Percentiles rank a stretch among this genome's conserved stretches.
Evolutionary conservation across 2,113 vertebrate genomes (phyloP).

Genomic region (Apistogramma diplotaenia): DNA sequence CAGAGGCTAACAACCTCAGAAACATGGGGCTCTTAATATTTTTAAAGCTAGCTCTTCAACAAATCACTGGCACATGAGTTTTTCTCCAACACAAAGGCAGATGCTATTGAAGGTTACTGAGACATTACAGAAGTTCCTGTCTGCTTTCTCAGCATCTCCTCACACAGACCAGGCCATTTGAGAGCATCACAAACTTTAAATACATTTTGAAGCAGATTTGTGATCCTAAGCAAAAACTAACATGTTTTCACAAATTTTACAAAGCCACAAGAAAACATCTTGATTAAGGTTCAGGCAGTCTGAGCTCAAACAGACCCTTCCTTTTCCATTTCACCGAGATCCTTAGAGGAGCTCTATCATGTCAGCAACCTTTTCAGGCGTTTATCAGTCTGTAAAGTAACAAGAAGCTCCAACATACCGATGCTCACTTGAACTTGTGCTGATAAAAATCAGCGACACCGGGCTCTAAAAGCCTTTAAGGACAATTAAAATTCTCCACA

Average conservation of each 20-base stretch:
- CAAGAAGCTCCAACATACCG: background rate
- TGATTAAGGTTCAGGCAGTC: background rate
- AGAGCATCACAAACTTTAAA: too few relatives aligned
- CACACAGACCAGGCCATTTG: slow-evolving; percentile 17
- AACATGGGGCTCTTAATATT: background rate
- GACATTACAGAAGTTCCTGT: slow-evolving; percentile 1
- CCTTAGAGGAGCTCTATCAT: background rate
- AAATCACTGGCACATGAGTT: background rate
- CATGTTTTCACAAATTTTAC: background rate
- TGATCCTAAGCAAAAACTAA: background rate
- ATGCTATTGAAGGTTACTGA: background rate
- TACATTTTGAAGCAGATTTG: background rate
- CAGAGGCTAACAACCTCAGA: background rate
- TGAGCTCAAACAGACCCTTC: background rate
- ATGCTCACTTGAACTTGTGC: background rate
- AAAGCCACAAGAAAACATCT: background rate
- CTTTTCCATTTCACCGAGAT: background rate
- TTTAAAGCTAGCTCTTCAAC: background rate
- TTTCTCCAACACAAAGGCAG: background rate
- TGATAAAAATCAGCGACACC: slow-evolving; percentile 6
- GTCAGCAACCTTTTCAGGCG: background rate
- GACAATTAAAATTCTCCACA: slow-evolving; percentile 16
- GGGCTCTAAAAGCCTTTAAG: slow-evolving; percentile 1
- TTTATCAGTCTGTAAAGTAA: background rate
- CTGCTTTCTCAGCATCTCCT: background rate